Evolutionary conservation across 92 coral and sea anemone species (phyloP).

Genomic region (Epizoanthus fatuus): DNA sequence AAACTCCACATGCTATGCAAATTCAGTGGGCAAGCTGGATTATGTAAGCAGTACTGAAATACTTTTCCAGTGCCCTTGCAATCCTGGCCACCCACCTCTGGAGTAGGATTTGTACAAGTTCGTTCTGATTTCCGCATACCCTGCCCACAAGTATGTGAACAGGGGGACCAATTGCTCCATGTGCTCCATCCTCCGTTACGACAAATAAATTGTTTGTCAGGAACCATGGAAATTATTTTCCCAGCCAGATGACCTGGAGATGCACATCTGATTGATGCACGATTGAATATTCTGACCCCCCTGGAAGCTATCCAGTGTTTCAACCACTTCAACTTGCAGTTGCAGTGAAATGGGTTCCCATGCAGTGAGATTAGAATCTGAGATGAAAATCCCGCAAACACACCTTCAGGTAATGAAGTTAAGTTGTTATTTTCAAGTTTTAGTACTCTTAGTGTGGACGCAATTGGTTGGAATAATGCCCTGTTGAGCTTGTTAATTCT

Average conservation of each 20-base stretch:
- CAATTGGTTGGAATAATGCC: constrained; percentile 44
- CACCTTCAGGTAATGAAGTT: constrained; percentile 70
- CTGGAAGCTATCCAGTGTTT: constrained; percentile 78
- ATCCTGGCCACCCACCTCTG: constrained; percentile 56
- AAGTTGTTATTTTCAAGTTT: constrained; percentile 74
- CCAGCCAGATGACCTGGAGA: constrained; percentile 79
- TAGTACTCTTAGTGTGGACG: constrained; percentile 34
- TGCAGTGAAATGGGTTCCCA: constrained; percentile 95
- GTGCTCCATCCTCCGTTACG: constrained; percentile 77
- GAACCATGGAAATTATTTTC: constrained; percentile 57
- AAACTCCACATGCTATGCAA: constrained; percentile 74
- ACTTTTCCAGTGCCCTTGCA: constrained; percentile 70
- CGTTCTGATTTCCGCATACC: constrained; percentile 80
- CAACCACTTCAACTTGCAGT: constrained; percentile 93
- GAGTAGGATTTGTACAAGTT: constrained; percentile 72
- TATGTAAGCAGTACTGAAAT: constrained; percentile 64
- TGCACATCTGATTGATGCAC: constrained; percentile 68
- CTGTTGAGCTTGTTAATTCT: constrained; percentile 64
- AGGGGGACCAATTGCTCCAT: constrained; percentile 87
- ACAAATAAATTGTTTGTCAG: constrained; percentile 79
- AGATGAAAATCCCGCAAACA: constrained; percentile 70
- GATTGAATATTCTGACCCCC: constrained; percentile 64
- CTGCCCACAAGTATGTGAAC: constrained; percentile 78
- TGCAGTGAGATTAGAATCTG: constrained; percentile 71
- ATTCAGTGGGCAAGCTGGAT: constrained; percentile 57